These are phyloP conservation scores for Maccullochella peelii DNA, from an alignment of 2,113 vertebrate genomes.

Conservation along the genomic window DNA sequence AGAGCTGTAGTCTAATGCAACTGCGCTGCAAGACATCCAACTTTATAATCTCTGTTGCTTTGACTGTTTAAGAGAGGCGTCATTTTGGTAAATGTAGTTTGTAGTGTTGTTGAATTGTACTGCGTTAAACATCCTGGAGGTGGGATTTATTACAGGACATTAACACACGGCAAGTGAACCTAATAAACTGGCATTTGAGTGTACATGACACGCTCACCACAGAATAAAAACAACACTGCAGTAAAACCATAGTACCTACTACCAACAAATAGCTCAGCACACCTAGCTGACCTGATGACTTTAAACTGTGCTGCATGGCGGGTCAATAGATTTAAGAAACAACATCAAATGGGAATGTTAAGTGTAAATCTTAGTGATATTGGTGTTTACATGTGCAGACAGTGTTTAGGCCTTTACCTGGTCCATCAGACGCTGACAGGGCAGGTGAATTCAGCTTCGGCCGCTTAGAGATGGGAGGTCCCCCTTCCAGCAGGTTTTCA, in stretches of 20 bases:
- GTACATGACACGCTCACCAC: not conserved
- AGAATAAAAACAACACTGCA: conserved; percentile 52
- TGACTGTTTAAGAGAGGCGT: not conserved
- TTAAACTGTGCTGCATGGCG: not conserved
- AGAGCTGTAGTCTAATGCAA: not conserved
- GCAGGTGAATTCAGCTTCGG: conserved; percentile 96
- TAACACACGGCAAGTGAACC: not conserved
- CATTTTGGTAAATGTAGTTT: not conserved
- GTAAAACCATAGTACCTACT: conserved; percentile 9
- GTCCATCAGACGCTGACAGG: conserved; percentile 91
- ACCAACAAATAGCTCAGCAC: not conserved
- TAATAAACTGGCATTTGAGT: conserved; percentile 3
- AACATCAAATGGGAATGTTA: rapidly evolving
- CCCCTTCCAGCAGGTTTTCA: conserved; percentile 95
- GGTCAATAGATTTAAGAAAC: not conserved
- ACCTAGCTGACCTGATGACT: not conserved
- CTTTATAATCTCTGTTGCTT: not conserved
- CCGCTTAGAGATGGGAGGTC: conserved; percentile 95
- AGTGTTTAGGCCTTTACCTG: conserved; percentile 88
- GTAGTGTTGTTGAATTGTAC: not conserved
- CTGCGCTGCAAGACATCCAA: not conserved
- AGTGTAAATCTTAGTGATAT: not conserved
- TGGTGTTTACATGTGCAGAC: conserved; percentile 41
- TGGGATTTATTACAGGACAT: not conserved
- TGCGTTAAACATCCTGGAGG: not conserved